These are phyloP conservation scores for Ceratina calcarata DNA, from an alignment of 1,140 invertebrate genomes.

Conservation along the genomic window DNA sequence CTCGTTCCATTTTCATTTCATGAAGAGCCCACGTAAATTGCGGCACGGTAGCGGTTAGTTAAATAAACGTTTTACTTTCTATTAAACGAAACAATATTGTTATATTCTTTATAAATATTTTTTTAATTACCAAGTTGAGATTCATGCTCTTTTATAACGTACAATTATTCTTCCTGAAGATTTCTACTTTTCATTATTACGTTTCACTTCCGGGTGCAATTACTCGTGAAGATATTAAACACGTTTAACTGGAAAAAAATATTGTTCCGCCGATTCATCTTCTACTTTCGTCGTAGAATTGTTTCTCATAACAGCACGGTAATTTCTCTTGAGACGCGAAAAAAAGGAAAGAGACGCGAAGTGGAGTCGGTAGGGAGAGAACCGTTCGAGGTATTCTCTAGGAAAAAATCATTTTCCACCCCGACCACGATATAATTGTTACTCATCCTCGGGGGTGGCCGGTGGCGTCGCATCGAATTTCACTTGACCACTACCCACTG, in stretches of 20 bases:
- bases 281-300: not conserved
- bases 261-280: not conserved
- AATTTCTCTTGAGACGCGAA: conserved; percentile 25
- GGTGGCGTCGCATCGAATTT: conserved; percentile 37
- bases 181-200: not conserved
- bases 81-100: no score
- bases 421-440: conserved; percentile 37
- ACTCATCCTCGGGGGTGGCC: conserved; percentile 10
- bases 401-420: conserved; percentile 37
- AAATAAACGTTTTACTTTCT: no score
- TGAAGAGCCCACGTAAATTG: not conserved
- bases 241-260: not conserved
- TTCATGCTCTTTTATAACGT: no score
- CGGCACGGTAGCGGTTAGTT: no score
- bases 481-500: not conserved
- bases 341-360: not conserved
- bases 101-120: no score
- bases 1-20: not conserved
- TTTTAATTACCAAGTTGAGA: no score
- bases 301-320: conserved; percentile 22
- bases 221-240: not conserved
- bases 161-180: not conserved
- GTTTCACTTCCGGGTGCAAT: not conserved
- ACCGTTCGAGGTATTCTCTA: not conserved
- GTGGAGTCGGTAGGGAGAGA: not conserved